phyloP scores from a whole-genome alignment of 1,140 invertebrate species.

The Brachionus manjavacas region DNA sequence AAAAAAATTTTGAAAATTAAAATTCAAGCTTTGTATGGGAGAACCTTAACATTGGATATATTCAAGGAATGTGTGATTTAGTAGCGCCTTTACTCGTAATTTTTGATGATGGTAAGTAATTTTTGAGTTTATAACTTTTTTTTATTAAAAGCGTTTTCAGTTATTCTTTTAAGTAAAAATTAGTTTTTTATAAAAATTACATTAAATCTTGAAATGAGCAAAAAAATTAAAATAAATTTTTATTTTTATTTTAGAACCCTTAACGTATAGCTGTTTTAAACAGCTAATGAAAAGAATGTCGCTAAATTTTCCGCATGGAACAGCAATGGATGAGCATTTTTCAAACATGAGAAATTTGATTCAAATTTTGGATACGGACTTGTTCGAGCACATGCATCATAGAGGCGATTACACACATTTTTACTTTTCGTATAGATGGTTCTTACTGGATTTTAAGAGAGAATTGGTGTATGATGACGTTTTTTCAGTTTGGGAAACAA shows the following conservation, averaged over 20 bases:
- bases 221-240: neutral
- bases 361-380: slow-evolving; percentile 79
- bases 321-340: slow-evolving; percentile 88
- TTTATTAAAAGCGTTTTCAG: too few relatives aligned
- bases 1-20: slow-evolving; percentile 51
- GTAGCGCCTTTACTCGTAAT: slow-evolving; percentile 84
- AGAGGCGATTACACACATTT: slow-evolving; percentile 93
- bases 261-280: slow-evolving; percentile 85
- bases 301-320: slow-evolving; percentile 84
- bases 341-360: slow-evolving; percentile 79
- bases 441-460: slow-evolving; percentile 71
- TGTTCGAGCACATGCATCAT: slow-evolving; percentile 87
- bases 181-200: neutral
- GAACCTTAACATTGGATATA: slow-evolving; percentile 75
- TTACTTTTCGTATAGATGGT: slow-evolving; percentile 94
- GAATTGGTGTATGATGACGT: slow-evolving; percentile 86
- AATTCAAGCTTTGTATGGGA: slow-evolving; percentile 79
- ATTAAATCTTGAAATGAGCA: neutral
- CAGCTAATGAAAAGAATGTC: slow-evolving; percentile 81
- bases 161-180: too few relatives aligned
- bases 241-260: slow-evolving; percentile 64
- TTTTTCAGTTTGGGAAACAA: slow-evolving; percentile 86
- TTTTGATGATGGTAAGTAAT: slow-evolving; percentile 69
- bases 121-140: neutral
- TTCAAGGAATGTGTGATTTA: slow-evolving; percentile 85